Conservation (phyloP, 2,113 vertebrate species). For the Phodopus roborovskii region DNA sequence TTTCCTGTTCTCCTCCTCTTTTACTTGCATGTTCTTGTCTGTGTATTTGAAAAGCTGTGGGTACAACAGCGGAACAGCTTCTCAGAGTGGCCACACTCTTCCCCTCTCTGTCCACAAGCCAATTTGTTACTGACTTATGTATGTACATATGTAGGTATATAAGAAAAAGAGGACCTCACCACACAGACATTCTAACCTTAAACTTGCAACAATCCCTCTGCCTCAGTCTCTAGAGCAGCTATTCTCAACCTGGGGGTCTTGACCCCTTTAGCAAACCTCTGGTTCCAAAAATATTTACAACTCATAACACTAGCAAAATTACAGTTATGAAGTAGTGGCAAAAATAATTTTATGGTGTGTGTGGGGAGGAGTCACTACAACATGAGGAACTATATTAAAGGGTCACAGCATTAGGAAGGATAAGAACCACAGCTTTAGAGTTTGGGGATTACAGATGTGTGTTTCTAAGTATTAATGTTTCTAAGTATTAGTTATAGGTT, state of each 20-base stretch:
- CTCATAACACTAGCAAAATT: neutral
- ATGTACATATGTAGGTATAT: neutral
- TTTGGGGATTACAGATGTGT: neutral
- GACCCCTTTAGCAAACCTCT: neutral
- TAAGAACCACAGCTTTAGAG: neutral
- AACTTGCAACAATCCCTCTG: neutral
- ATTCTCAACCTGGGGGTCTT: neutral
- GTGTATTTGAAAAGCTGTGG: neutral
- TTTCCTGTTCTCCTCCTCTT: neutral
- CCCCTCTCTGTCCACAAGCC: neutral
- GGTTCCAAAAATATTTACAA: neutral
- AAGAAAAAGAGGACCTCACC: neutral
- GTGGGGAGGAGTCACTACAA: neutral
- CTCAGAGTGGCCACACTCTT: neutral
- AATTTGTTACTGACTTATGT: neutral
- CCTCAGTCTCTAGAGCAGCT: neutral
- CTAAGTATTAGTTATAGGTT: neutral
- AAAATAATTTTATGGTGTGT: neutral
- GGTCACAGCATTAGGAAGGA: neutral
- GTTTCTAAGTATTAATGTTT: neutral
- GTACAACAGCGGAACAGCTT: neutral
- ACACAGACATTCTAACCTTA: neutral
- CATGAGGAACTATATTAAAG: neutral
- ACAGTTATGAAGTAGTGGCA: neutral
- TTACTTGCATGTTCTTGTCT: neutral